These are phyloP conservation scores for Sisor rabdophorus DNA, from an alignment of 2,113 vertebrate species.

Conservation along the genomic window DNA sequence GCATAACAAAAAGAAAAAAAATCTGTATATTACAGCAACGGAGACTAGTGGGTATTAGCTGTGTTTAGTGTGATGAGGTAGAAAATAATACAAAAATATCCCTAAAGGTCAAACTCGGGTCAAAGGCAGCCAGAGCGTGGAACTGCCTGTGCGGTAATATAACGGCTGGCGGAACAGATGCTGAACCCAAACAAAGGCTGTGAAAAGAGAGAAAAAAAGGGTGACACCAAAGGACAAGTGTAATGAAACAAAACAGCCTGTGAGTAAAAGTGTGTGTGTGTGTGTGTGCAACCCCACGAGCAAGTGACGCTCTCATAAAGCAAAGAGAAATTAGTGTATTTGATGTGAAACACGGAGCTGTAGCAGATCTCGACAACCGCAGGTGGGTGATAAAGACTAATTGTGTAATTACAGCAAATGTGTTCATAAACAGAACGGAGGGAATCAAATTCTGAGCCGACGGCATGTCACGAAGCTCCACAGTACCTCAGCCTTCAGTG, in stretches of 20 bases:
- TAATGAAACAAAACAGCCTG: constrained; percentile 3
- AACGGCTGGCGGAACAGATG: constrained; percentile 20
- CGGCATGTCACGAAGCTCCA: background rate
- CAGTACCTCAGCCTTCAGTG: constrained; percentile 25
- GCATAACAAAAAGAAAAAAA: background rate
- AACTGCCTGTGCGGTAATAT: constrained; percentile 7
- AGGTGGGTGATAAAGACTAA: constrained; percentile 79
- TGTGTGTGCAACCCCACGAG: constrained; percentile 12
- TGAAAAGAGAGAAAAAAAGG: background rate
- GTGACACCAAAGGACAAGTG: constrained; percentile 30
- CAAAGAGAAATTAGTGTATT: constrained; percentile 56
- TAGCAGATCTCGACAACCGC: constrained; percentile 67
- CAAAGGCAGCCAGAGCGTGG: background rate
- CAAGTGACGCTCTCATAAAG: constrained; percentile 31
- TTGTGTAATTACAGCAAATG: constrained; percentile 79
- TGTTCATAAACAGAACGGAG: constrained; percentile 74
- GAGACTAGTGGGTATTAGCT: constrained; percentile 6
- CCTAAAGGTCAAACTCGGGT: constrained; percentile 18
- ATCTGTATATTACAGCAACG: background rate
- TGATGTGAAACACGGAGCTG: constrained; percentile 69
- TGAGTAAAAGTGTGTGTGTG: constrained; percentile 21
- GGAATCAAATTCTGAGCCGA: constrained; percentile 65
- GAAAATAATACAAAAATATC: background rate
- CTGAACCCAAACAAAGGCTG: constrained; percentile 31
- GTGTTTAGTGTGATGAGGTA: background rate